Evolutionary conservation across 2,113 vertebrate genomes (phyloP), one percentile per base, ranked within the genome.

Genomic region (Stictonetta naevosa): DNA sequence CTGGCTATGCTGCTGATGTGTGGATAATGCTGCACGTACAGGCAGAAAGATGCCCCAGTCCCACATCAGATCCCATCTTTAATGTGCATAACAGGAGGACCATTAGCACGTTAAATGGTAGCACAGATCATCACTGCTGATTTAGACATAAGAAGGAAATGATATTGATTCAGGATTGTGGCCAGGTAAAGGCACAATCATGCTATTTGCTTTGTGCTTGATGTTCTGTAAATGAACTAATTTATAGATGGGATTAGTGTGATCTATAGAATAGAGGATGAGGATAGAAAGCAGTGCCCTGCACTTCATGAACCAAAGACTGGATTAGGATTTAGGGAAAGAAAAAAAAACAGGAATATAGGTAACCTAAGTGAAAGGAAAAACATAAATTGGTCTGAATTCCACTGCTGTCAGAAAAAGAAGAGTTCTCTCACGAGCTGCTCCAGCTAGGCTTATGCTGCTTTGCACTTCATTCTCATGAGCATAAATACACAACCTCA

Each of bases 141-240:
- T 93, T 82, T 60, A 90, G 69, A 16, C 60, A 79, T 67, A 75
- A 88, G 90, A 81, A 76, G 40, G 48, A 66, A 90, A 84, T 21
- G 28, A 15, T 85, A 95, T 92, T 88, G 83, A 96, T 96, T 91
- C 66, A 48, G 93, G 96, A 94, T 94, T 87, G 91, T 67, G 74
- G 71, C 48, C 44, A 76, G 81, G 81, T 91, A 91, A 96, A 96
- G 86, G 55, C 22, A 16, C 22, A 62, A 66, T 85, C 69, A 58
- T 1, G 44, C 71, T 92, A 71, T 94, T 96, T 95, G 88, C 40
- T 96, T 94, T 95, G 76, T 89, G 88, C 78, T 91, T 95, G 74
- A 80, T 84, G 83, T 46, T 92, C 77, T 69, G 79, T 78, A 93
- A 96, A 96, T 92, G 80, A 89, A 38, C 77, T 93, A 66, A 96